These are phyloP conservation scores for Unio delphinus DNA, from an alignment of 2,888 invertebrate species.

Conservation along the genomic window DNA sequence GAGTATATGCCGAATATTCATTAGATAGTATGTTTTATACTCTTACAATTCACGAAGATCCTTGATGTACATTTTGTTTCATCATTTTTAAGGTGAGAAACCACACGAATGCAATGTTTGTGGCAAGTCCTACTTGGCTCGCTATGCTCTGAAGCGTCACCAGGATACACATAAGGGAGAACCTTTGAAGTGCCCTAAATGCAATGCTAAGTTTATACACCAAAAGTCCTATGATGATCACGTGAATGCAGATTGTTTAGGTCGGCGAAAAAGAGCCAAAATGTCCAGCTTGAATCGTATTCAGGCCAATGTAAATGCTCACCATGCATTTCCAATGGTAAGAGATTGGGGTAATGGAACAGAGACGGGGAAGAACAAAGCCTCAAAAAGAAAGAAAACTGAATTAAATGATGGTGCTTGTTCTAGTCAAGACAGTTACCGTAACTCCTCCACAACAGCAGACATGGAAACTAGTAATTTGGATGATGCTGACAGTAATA, in stretches of 20 bases:
- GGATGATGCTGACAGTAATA: too few relatives aligned
- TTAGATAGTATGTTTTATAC: too few relatives aligned
- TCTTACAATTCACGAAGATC: too few relatives aligned
- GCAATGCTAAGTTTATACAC: conserved; percentile 36
- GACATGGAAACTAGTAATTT: too few relatives aligned
- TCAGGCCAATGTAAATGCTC: too few relatives aligned
- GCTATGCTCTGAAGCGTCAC: conserved; percentile 29
- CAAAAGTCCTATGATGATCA: conserved; percentile 36
- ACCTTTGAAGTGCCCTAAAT: conserved; percentile 27
- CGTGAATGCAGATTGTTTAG: conserved; percentile 28
- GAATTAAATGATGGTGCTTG: not conserved
- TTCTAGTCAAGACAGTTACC: too few relatives aligned
- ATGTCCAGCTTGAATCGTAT: too few relatives aligned
- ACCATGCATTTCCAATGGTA: not conserved
- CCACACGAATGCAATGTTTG: conserved; percentile 30
- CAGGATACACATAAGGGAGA: conserved; percentile 29
- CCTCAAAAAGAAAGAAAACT: conserved; percentile 2
- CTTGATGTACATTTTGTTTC: conserved; percentile 1
- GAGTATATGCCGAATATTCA: too few relatives aligned
- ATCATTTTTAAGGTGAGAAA: conserved; percentile 22
- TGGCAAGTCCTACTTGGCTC: conserved; percentile 20
- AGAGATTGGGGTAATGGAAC: not conserved
- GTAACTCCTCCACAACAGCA: too few relatives aligned
- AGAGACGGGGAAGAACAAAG: not conserved
- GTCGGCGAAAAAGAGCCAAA: conserved; percentile 22